Evolutionary conservation across 30 jellyfish, hydroid and myxozoan genomes (phyloP), one percentile per base, ranked within the genome.

Genomic region (Mastigias papua): DNA sequence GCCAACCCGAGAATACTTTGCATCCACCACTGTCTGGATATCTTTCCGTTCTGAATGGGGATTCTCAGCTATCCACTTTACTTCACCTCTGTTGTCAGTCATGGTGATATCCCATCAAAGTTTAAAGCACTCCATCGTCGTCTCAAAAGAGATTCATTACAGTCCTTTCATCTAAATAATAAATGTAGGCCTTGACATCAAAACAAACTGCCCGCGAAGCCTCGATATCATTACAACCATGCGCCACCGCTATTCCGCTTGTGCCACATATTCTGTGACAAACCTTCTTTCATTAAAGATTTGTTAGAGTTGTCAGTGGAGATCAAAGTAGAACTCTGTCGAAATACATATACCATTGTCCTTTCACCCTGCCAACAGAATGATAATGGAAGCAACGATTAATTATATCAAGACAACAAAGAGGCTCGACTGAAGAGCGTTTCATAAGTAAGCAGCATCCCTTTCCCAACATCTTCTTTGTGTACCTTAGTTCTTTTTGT

Each of bases 1-100:
- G 2, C 97, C 97, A 34, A 95, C 89, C 33, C 62, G 76, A 20
- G 99, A 95, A 72, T 95, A 95, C 78, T 90, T 95, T 68, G 99
- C 98, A 49, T 73, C 93, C 1, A 81, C 97, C 26, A 64, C 89
- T 9, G 61, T n/a, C 61, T 57, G 86, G 19, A 34, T 60, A 1
- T 46, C 90, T 49, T 77, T 51, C 90, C 89, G 65, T 60, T 81
- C 90, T 62, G 72, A 90, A 7, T 19, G 42, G 17, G 68, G 61
- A 8, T 34, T 22, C 0, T 29, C 29, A 23, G 66, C 78, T 61
- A 80, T 60, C 97, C 97, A 89, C 60, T 89, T 89, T 13, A 89
- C 97, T 67, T 89, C 93, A 0, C 97, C 97, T 81, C 70, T 81
- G 23, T 66, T 81, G 26, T 89, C 97, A 37, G 97, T 54, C 97